phyloP scores from a whole-genome alignment of 1,140 invertebrate genomes.

The Octopus bimaculoides region DNA sequence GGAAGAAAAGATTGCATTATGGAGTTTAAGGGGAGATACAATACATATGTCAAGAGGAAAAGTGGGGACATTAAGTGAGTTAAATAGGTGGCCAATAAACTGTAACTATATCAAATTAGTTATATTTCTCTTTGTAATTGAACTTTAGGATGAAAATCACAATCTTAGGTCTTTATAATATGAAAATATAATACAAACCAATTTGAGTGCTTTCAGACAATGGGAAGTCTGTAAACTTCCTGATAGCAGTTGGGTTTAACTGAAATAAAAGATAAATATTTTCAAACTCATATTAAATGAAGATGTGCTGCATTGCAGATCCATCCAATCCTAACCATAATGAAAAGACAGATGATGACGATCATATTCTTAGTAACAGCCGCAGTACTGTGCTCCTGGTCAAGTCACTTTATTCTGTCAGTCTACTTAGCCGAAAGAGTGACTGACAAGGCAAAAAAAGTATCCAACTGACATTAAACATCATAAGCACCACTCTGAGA shows the following conservation, averaged over 20 bases:
- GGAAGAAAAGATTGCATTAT: no score
- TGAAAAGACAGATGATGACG: no score
- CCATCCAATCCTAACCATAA: no score
- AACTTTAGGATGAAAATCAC: not conserved
- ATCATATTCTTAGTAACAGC: no score
- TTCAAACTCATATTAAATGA: conserved; percentile 31
- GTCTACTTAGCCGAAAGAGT: no score
- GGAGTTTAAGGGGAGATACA: not conserved
- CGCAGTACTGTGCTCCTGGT: no score
- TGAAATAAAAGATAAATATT: conserved; percentile 29
- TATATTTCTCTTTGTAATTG: not conserved
- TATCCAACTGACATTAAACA: no score
- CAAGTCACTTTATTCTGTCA: no score
- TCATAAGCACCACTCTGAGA: no score
- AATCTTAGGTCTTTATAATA: not conserved
- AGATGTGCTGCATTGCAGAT: no score
- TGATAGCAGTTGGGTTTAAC: conserved; percentile 63
- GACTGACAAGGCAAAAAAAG: no score
- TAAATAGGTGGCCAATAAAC: no score
- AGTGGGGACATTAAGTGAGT: not conserved
- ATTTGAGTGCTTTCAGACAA: conserved; percentile 74
- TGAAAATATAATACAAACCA: conserved; percentile 33
- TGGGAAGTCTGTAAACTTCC: conserved; percentile 77
- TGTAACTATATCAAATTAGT: not conserved
- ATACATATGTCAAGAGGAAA: not conserved